Evolutionary conservation across 2,797 vertebrate species (phyloP).

Genomic region (Myripristis jacobus): DNA sequence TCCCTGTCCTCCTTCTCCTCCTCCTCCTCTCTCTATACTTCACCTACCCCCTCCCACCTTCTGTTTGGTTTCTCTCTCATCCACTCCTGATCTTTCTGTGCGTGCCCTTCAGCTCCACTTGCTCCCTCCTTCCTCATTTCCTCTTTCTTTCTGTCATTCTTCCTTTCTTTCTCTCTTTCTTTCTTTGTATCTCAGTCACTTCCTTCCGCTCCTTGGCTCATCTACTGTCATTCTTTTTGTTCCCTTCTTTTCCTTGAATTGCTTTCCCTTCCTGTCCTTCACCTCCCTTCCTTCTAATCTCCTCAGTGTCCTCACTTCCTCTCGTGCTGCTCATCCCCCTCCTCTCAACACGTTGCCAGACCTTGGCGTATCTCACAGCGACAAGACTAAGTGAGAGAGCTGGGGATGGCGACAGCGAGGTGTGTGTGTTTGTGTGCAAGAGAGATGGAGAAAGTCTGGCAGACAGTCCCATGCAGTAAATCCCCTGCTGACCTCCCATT

Average conservation of each 20-base stretch:
- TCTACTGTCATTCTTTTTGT: background rate
- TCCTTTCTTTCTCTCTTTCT: background rate
- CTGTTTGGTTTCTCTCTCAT: background rate
- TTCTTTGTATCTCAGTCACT: background rate
- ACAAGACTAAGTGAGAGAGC: slow-evolving; percentile 7
- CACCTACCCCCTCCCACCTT: background rate
- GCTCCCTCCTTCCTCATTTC: background rate
- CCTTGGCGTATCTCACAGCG: background rate
- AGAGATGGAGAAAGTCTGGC: background rate
- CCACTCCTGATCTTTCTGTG: no score
- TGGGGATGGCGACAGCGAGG: slow-evolving; percentile 1
- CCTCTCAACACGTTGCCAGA: background rate
- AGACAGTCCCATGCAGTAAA: slow-evolving; percentile 17
- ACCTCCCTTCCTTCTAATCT: background rate
- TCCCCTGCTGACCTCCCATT: slow-evolving; percentile 27
- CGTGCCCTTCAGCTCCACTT: no score
- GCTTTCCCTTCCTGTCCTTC: background rate
- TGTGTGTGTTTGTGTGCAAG: background rate
- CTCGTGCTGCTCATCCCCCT: background rate
- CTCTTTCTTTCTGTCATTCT: no score
- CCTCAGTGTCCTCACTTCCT: background rate
- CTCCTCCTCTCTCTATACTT: background rate
- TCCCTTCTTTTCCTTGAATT: background rate
- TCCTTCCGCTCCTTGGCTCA: background rate
- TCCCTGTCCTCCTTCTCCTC: background rate